Evolutionary conservation across 2,113 vertebrate species (phyloP).

Genomic region (Saguinus imperator): DNA sequence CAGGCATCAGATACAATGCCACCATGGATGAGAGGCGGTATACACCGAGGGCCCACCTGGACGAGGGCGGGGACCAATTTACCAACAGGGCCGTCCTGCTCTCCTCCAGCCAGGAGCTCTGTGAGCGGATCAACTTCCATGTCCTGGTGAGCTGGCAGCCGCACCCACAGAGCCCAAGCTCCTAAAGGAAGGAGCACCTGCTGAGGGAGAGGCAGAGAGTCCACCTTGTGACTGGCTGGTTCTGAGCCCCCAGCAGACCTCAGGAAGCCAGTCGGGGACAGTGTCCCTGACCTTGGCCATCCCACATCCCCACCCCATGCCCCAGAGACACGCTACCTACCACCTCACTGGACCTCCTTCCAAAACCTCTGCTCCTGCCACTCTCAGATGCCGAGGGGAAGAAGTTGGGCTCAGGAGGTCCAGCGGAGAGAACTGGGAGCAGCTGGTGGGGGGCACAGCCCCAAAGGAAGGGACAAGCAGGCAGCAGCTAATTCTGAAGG

Average conservation of each 20-base stretch:
- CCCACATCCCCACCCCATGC: background rate
- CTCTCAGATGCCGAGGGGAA: background rate
- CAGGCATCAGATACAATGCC: slow-evolving; percentile 91
- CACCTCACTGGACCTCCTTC: background rate
- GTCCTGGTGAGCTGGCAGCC: slow-evolving; percentile 89
- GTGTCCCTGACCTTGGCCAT: background rate
- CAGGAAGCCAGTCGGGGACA: background rate
- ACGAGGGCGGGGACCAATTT: slow-evolving; percentile 83
- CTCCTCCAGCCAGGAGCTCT: slow-evolving; percentile 83
- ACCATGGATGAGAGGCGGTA: slow-evolving; percentile 94
- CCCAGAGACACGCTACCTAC: background rate
- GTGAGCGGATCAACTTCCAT: slow-evolving; percentile 92
- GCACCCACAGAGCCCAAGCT: background rate
- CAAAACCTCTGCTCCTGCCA: background rate
- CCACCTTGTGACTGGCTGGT: background rate
- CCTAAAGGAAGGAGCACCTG: background rate
- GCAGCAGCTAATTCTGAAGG: background rate
- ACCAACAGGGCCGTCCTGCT: slow-evolving; percentile 84
- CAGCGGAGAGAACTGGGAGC: background rate
- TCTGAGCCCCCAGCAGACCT: background rate
- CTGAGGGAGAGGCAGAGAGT: background rate
- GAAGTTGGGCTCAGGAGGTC: background rate
- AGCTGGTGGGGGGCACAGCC: background rate
- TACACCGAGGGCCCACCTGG: slow-evolving; percentile 91
- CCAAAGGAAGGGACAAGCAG: background rate